Evolutionary conservation across 2,888 invertebrate genomes (phyloP).

Genomic region (Caenorhabditis macrosperma): DNA sequence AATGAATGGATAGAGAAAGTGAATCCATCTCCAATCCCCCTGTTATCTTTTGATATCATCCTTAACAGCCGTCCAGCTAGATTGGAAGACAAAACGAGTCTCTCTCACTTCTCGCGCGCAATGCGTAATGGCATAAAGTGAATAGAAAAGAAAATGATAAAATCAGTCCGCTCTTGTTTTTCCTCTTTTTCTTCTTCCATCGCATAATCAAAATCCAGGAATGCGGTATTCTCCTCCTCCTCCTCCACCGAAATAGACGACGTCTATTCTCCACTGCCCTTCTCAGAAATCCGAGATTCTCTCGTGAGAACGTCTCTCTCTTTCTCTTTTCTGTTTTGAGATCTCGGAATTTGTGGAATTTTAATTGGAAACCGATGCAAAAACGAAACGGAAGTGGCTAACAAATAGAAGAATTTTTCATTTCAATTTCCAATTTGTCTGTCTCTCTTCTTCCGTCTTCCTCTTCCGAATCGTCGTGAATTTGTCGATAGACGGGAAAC

Average conservation of each 20-base stretch:
- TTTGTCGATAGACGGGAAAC: neutral
- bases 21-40: no score
- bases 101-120: neutral
- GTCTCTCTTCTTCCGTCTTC: neutral
- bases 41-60: slow-evolving; percentile 27
- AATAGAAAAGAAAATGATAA: slow-evolving; percentile 13
- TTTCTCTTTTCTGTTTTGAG: neutral
- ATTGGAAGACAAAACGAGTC: slow-evolving; percentile 33
- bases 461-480: neutral
- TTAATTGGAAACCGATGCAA: slow-evolving; percentile 26
- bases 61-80: slow-evolving; percentile 15
- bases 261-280: no score
- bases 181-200: neutral
- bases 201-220: no score
- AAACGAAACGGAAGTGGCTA: slow-evolving; percentile 2
- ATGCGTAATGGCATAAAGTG: slow-evolving; percentile 41
- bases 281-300: slow-evolving; percentile 8
- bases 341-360: neutral
- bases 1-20: slow-evolving; percentile 14
- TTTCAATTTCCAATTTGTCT: slow-evolving; percentile 1
- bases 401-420: no score
- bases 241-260: no score
- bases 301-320: neutral
- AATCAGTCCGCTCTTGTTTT: slow-evolving; percentile 23
- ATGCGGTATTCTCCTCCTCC: neutral